A percentile compares a stretch with the other conserved stretches of the same genome.
phyloP scores from a whole-genome alignment of 2,888 invertebrate genomes.

The Caenorhabditis angaria region DNA sequence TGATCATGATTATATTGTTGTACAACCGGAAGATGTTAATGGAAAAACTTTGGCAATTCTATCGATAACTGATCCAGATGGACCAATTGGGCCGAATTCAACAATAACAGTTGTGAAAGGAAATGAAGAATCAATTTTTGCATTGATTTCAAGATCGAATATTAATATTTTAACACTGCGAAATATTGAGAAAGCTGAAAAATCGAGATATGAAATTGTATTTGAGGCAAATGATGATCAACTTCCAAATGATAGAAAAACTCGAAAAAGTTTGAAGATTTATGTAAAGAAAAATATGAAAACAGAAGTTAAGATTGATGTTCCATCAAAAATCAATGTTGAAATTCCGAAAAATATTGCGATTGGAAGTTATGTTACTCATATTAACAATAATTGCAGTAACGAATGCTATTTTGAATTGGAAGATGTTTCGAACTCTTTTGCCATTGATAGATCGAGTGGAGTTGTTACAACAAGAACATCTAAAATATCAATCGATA shows the following conservation, averaged over 20 bases:
- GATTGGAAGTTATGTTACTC: conserved; percentile 30
- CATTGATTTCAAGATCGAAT: conserved; percentile 24
- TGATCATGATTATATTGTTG: conserved; percentile 42
- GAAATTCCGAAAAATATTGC: conserved; percentile 20
- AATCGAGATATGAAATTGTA: conserved; percentile 16
- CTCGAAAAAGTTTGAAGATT: conserved; percentile 5
- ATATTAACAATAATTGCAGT: conserved; percentile 26
- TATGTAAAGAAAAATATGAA: conserved; percentile 19
- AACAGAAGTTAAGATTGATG: conserved; percentile 6
- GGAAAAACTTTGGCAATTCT: conserved; percentile 49
- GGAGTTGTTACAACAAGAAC: conserved; percentile 5
- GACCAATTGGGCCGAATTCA: conserved; percentile 25
- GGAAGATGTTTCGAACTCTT: conserved; percentile 4
- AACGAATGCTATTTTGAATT: conserved; percentile 23
- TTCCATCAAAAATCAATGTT: conserved; percentile 12
- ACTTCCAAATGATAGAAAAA: conserved; percentile 9
- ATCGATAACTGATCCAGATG: conserved; percentile 41
- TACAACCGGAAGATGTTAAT: conserved; percentile 35
- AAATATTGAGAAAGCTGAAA: conserved; percentile 17
- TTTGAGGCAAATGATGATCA: conserved; percentile 28
- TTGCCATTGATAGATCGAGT: conserved; percentile 25
- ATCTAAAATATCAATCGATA: conserved; percentile 15
- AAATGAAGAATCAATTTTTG: conserved; percentile 23
- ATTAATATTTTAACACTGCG: conserved; percentile 34
- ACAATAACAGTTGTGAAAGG: conserved; percentile 18